A percentile compares a stretch with the other conserved stretches of the same genome.
phyloP scores from a whole-genome alignment of 1,140 invertebrate genomes.

The Drosophila persimilis region DNA sequence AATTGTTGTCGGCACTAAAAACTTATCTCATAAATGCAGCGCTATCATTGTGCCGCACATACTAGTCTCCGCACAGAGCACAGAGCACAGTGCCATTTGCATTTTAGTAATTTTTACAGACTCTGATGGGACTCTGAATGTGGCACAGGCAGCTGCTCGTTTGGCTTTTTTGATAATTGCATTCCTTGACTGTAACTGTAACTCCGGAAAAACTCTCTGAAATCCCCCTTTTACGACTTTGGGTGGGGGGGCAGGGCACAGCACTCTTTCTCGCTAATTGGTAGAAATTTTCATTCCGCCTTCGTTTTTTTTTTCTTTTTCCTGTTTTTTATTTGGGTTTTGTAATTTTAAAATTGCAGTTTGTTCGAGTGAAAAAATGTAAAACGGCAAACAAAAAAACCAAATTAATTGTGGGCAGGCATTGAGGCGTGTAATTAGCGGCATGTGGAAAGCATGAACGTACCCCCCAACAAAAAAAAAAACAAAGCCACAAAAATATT shows the following conservation, averaged over 20 bases:
- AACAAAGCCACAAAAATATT: slow-evolving; percentile 15
- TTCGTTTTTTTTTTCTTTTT: slow-evolving; percentile 11
- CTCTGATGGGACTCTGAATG: slow-evolving; percentile 9
- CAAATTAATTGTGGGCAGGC: slow-evolving; percentile 48
- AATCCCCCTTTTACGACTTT: slow-evolving; percentile 1
- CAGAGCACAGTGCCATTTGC: slow-evolving; percentile 12
- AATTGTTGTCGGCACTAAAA: slow-evolving; percentile 75
- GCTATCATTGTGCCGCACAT: slow-evolving; percentile 53
- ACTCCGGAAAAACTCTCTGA: slow-evolving; percentile 4
- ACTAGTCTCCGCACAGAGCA: background rate
- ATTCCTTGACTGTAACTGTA: slow-evolving; percentile 46
- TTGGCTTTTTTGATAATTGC: slow-evolving; percentile 52
- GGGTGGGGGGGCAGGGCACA: too few relatives aligned
- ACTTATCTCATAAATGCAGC: slow-evolving; percentile 75
- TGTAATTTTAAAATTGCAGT: slow-evolving; percentile 37
- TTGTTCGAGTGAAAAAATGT: slow-evolving; percentile 57
- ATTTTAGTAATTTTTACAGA: slow-evolving; percentile 12
- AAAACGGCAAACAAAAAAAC: slow-evolving; percentile 30
- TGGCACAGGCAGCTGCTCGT: slow-evolving; percentile 3
- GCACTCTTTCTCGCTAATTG: slow-evolving; percentile 45
- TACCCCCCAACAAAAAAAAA: background rate
- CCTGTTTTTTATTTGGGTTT: slow-evolving; percentile 8
- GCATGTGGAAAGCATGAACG: slow-evolving; percentile 38
- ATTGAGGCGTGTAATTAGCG: slow-evolving; percentile 56
- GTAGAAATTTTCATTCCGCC: slow-evolving; percentile 57